Percentiles rank a stretch among this genome's conserved stretches.
Conservation (phyloP, 2,888 invertebrate species). For the Thymelicus sylvestris region DNA sequence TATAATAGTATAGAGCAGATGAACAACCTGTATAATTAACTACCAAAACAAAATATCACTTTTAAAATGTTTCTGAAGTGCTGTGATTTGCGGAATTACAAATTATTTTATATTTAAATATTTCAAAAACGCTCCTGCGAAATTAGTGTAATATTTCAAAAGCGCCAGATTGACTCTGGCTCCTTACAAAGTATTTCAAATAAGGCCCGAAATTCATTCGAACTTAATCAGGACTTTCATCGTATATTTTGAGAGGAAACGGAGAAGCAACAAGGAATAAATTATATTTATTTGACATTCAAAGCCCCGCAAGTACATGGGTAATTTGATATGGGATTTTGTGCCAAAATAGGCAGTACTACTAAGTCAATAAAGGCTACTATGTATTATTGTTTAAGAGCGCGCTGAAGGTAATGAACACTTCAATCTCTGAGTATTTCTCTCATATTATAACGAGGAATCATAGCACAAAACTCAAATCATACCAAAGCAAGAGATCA, state of each 20-base stretch:
- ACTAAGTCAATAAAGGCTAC: constrained; percentile 28
- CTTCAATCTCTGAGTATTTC: constrained; percentile 39
- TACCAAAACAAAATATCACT: no score
- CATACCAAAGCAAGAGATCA: no score
- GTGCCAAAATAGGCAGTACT: constrained; percentile 38
- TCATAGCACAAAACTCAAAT: no score
- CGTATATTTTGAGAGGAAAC: constrained; percentile 39
- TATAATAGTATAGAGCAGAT: no score
- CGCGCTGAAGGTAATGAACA: constrained; percentile 38
- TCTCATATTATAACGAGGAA: no score
- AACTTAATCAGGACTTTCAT: constrained; percentile 44
- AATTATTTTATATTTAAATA: constrained; percentile 3
- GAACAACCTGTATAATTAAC: no score
- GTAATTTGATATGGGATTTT: constrained; percentile 33
- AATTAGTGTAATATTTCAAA: constrained; percentile 19
- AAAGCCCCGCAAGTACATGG: constrained; percentile 37
- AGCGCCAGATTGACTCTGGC: constrained; percentile 5
- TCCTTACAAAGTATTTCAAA: constrained; percentile 25
- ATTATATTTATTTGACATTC: constrained; percentile 46
- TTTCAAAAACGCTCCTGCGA: background rate
- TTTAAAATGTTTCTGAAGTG: no score
- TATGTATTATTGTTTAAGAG: constrained; percentile 28
- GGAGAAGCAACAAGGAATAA: constrained; percentile 44
- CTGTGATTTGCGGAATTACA: background rate
- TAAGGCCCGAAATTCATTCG: constrained; percentile 27